Evolutionary conservation across 2,888 invertebrate genomes (phyloP), one percentile per base, ranked within the genome.

Genomic region (Macaria notata): DNA sequence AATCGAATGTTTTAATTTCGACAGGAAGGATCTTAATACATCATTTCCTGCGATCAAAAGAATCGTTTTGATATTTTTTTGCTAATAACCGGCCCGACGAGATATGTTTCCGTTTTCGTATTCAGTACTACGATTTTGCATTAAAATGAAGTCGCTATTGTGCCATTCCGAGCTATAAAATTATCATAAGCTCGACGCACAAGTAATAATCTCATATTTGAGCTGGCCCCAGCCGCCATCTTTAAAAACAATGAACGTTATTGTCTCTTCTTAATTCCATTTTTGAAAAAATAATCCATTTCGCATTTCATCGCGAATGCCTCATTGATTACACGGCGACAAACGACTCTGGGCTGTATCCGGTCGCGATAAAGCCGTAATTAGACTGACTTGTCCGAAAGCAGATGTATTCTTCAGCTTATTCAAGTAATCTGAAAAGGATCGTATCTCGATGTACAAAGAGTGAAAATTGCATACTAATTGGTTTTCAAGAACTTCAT

Each of bases 211-310:
- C 84, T 84, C 81, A 82, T 84, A 88, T 87, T 86, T 84, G 83
- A 83, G 72, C 74, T 60, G 57, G 78, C 72, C 81, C 75, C 75
- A 75, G 76, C 84, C 84, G 88, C 89, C 89, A 90, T 91, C 85
- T 89, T 90, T 86, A 85, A 86, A 85, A 87, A 89, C 90, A 91
- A 91, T 89, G 86, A 86, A 79, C 88, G 86, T 89, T 91, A 89
- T 90, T 91, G 89, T 91, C 89, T 88, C 86, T 87, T 85, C 88
- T 88, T 89, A 88, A 90, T 90, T 88, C 89, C 89, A 88, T 91
- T 90, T 91, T 90, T 88, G 85, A 89, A 89, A 91, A 90, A 91
- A 89, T 88, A 89, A 89, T 90, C 87, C 88, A 87, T 88, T 88
- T 88, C 86, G 86, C 84, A 85, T 89, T 88, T 88, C 84, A 88